Conservation (phyloP, 2,113 vertebrate species). For the Ascaphus truei region DNA sequence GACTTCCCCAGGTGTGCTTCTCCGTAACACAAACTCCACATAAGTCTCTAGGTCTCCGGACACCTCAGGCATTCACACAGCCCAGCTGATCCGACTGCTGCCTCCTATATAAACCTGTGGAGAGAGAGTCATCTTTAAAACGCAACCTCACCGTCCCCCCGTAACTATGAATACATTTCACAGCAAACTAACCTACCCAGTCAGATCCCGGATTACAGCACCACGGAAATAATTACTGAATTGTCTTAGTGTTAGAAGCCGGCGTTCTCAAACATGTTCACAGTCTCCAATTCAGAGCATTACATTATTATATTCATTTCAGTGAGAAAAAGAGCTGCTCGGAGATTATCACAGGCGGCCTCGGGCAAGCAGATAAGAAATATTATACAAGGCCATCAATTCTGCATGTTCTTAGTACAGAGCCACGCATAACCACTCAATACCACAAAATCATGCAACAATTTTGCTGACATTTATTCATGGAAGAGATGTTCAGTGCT, state of each 20-base stretch:
- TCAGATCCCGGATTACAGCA: neutral
- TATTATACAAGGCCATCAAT: no score
- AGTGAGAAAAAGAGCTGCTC: no score
- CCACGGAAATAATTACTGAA: neutral
- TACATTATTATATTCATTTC: no score
- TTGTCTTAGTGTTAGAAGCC: neutral
- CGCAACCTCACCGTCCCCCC: neutral
- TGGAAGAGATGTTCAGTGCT: no score
- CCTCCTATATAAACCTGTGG: constrained; percentile 41
- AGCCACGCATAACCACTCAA: no score
- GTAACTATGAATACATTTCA: neutral
- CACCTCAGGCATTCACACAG: constrained; percentile 61
- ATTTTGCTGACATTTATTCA: no score
- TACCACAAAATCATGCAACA: no score
- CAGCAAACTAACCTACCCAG: neutral
- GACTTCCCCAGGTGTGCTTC: constrained; percentile 73
- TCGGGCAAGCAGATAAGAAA: no score
- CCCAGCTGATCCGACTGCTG: constrained; percentile 44
- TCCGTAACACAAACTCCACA: constrained; percentile 78
- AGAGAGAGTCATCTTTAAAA: neutral
- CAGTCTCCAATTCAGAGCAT: no score
- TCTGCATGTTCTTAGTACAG: no score
- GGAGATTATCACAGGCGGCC: no score
- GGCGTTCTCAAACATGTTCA: no score
- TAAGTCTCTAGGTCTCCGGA: constrained; percentile 77